phyloP scores from a whole-genome alignment of 2,797 vertebrate genomes.

The Cossypha heuglini region DNA sequence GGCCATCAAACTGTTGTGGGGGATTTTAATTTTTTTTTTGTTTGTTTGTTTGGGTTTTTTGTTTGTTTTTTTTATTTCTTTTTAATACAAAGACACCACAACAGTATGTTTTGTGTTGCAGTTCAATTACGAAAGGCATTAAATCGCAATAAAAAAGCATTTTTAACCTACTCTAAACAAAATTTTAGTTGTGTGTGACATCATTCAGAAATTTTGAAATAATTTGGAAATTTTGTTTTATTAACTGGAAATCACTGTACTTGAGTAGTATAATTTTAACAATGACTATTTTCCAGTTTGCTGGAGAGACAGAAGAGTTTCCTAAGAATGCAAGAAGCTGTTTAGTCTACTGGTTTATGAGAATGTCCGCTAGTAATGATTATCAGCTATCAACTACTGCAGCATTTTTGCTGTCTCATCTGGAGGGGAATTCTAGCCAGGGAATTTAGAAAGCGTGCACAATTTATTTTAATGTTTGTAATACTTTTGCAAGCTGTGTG shows the following conservation, averaged over 20 bases:
- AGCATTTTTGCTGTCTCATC: not conserved
- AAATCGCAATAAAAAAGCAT: not conserved
- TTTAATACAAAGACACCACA: rapidly evolving
- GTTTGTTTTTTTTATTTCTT: rapidly evolving
- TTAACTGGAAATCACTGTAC: not conserved
- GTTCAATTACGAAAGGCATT: not conserved
- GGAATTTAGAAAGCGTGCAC: not conserved
- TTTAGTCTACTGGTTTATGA: not conserved
- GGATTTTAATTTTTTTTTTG: too few species aligned
- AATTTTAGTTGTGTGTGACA: not conserved
- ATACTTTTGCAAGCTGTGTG: not conserved
- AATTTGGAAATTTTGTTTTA: not conserved
- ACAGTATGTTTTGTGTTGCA: not conserved
- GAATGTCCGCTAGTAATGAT: not conserved
- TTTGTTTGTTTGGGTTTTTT: too few species aligned
- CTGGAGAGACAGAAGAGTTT: not conserved
- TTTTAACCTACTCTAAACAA: not conserved
- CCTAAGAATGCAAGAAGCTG: not conserved
- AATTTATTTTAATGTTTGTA: not conserved
- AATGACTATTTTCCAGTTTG: not conserved
- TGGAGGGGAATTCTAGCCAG: not conserved
- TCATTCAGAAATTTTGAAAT: not conserved
- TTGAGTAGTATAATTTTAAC: not conserved
- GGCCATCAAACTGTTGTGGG: too few species aligned
- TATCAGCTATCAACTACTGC: not conserved